Evolutionary conservation across 2,888 invertebrate genomes (phyloP).

Genomic region (Drosophila mimica): DNA sequence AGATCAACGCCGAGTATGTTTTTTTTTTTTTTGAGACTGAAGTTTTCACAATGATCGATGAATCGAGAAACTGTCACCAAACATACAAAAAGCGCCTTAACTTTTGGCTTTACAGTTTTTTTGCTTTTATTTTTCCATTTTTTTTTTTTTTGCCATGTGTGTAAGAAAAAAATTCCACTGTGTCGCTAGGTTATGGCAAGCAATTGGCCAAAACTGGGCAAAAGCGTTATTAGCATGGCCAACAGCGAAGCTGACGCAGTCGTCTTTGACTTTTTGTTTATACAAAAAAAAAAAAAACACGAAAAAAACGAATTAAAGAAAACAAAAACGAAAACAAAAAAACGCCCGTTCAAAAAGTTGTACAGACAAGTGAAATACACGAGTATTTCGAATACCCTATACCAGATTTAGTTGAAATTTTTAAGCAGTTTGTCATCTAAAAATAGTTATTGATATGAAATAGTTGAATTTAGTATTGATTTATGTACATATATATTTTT

Average conservation of each 20-base stretch:
- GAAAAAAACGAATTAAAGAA: conserved; percentile 27
- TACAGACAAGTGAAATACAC: conserved; percentile 73
- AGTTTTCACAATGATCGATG: conserved; percentile 55
- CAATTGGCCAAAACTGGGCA: conserved; percentile 71
- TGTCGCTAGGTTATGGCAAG: conserved; percentile 64
- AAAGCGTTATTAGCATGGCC: conserved; percentile 67
- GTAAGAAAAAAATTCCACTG: conserved; percentile 66
- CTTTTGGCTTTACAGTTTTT: conserved; percentile 29
- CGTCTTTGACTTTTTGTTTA: conserved; percentile 70
- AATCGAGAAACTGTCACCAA: conserved; percentile 67
- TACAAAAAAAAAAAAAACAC: conserved; percentile 33
- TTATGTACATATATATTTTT: background rate
- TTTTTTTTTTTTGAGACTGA: conserved; percentile 5
- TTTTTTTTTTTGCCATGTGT: conserved; percentile 1
- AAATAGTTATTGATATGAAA: background rate
- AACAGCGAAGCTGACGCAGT: conserved; percentile 39
- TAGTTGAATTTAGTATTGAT: background rate
- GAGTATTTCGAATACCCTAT: conserved; percentile 37
- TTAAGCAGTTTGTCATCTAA: background rate
- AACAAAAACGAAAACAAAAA: conserved; percentile 42
- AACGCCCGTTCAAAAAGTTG: conserved; percentile 62
- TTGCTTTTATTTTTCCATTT: background rate
- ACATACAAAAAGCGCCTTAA: conserved; percentile 16
- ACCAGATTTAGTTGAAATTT: background rate
- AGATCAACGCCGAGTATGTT: conserved; percentile 5